phyloP scores from a whole-genome alignment of 1,140 invertebrate species.

The Varroa destructor region DNA sequence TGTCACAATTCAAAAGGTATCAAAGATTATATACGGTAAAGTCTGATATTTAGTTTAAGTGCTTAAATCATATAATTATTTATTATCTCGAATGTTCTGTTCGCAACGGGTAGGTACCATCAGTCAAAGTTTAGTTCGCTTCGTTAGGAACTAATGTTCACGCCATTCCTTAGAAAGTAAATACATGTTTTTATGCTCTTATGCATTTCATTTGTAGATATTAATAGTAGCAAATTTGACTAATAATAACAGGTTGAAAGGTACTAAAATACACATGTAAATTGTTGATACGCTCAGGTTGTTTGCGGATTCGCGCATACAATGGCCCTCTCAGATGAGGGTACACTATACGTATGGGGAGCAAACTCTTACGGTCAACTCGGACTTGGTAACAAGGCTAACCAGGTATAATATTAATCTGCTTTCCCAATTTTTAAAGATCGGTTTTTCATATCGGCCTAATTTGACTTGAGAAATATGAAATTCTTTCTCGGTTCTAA shows the following conservation, averaged over 20 bases:
- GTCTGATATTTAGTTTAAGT: too few relatives aligned
- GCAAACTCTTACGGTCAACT: slow-evolving; percentile 53
- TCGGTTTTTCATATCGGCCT: too few relatives aligned
- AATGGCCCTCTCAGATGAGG: slow-evolving; percentile 52
- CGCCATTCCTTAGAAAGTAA: too few relatives aligned
- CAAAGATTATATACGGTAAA: too few relatives aligned
- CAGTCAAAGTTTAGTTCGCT: too few relatives aligned
- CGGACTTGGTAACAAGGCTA: slow-evolving; percentile 49
- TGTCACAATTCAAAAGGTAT: slow-evolving; percentile 47
- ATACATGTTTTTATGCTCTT: too few relatives aligned
- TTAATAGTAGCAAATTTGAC: background rate
- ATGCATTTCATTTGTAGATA: too few relatives aligned
- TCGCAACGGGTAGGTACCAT: too few relatives aligned
- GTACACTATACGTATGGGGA: slow-evolving; percentile 52
- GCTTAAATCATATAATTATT: too few relatives aligned
- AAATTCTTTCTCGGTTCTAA: background rate
- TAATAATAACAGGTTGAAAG: background rate
- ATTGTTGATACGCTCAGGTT: slow-evolving; percentile 41
- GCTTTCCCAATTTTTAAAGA: too few relatives aligned
- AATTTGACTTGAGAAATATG: background rate
- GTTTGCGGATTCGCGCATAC: slow-evolving; percentile 55
- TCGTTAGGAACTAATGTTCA: too few relatives aligned
- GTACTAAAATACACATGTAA: background rate
- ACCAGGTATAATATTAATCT: slow-evolving; percentile 37
- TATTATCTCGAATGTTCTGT: too few relatives aligned